These are phyloP conservation scores for Eurois occulta DNA, from an alignment of 2,888 invertebrate species.

Conservation along the genomic window DNA sequence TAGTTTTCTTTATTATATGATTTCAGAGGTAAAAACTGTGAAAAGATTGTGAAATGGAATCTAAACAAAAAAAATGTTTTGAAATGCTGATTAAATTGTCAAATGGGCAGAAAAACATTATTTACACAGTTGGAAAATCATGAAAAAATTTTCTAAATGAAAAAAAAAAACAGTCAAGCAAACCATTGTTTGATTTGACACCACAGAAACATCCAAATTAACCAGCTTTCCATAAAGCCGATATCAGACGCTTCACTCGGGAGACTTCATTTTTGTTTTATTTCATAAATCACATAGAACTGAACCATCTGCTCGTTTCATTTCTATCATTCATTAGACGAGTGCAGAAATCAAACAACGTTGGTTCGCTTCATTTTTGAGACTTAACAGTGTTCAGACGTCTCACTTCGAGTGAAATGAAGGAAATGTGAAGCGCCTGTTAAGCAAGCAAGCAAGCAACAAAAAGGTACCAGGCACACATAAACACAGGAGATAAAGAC, in stretches of 20 bases:
- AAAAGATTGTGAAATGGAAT: background rate
- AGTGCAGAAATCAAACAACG: background rate
- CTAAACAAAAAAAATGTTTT: conserved; percentile 15
- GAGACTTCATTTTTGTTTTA: background rate
- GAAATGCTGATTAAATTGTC: conserved; percentile 45
- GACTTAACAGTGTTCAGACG: background rate
- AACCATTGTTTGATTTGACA: background rate
- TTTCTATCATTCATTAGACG: background rate
- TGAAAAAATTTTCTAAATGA: background rate
- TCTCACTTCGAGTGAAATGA: background rate
- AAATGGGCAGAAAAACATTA: background rate
- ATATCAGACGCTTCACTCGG: background rate
- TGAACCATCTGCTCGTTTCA: background rate
- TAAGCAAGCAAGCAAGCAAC: conserved; percentile 26
- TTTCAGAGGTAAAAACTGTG: background rate
- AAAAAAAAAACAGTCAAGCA: too few relatives aligned
- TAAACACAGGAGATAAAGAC: conserved; percentile 67
- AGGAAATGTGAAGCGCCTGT: background rate
- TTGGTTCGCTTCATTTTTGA: background rate
- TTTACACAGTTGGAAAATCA: background rate
- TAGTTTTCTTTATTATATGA: background rate
- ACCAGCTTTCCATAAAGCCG: conserved; percentile 41
- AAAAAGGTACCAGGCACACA: conserved; percentile 42
- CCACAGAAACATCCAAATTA: conserved; percentile 6
- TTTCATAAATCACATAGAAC: background rate